Conservation (phyloP, 2,888 invertebrate species). For the Drosophila quinaria region DNA sequence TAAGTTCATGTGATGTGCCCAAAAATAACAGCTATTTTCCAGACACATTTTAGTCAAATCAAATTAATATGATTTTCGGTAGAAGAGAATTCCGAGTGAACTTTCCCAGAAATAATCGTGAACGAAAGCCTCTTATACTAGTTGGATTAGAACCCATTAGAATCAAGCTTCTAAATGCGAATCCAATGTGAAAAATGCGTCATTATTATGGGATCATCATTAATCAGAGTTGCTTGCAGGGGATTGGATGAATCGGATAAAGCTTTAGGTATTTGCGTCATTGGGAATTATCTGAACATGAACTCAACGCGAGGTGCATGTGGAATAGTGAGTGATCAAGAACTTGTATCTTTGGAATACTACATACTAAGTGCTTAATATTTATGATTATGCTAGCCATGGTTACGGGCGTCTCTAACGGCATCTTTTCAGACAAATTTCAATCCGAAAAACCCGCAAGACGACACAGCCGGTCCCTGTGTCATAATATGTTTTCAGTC, state of each 20-base stretch:
- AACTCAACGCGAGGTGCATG: constrained; percentile 3
- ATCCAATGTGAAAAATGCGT: constrained; percentile 16
- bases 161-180: constrained; percentile 10
- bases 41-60: not conserved
- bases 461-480: constrained; percentile 28
- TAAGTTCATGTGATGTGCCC: too few relatives aligned
- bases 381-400: constrained; percentile 35
- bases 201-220: constrained; percentile 28
- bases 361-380: constrained; percentile 29
- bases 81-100: not conserved
- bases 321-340: constrained; percentile 31
- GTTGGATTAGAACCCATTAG: constrained; percentile 20
- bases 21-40: too few relatives aligned
- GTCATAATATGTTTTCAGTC: constrained; percentile 40
- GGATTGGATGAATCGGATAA: constrained; percentile 1
- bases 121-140: constrained; percentile 20
- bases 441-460: constrained; percentile 31
- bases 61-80: not conserved
- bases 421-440: constrained; percentile 33
- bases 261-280: constrained; percentile 35
- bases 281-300: constrained; percentile 12
- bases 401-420: constrained; percentile 42
- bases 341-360: not conserved
- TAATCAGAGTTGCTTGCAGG: constrained; percentile 15
- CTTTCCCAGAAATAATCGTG: constrained; percentile 9